Evolutionary conservation across 1,140 invertebrate genomes (phyloP).

Genomic region (Brachionus angularis): DNA sequence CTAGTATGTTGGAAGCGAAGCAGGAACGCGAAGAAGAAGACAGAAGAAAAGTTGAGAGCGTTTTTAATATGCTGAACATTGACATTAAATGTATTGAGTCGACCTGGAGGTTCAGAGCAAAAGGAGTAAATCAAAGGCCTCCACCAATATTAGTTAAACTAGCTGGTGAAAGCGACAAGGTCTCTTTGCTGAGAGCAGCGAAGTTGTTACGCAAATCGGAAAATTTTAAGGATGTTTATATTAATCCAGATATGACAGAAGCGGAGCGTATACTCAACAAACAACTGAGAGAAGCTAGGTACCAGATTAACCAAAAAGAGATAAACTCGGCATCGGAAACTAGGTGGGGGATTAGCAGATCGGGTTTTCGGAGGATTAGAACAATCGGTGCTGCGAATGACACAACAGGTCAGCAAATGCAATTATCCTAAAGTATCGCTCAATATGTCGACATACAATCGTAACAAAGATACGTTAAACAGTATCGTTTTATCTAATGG

Average conservation of each 20-base stretch:
- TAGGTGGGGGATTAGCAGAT: too few relatives aligned
- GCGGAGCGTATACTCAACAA: background rate
- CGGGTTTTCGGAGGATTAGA: too few relatives aligned
- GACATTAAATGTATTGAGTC: background rate
- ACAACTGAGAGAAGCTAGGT: background rate
- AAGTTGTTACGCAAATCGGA: background rate
- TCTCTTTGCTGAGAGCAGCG: background rate
- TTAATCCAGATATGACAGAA: background rate
- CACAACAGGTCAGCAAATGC: too few relatives aligned
- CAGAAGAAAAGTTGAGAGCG: background rate
- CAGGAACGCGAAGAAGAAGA: too few relatives aligned
- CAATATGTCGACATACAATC: too few relatives aligned
- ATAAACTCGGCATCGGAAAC: too few relatives aligned
- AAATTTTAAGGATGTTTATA: background rate
- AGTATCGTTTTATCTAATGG: too few relatives aligned
- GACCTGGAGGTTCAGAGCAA: background rate
- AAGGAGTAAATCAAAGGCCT: background rate
- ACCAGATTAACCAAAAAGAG: background rate
- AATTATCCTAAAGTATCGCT: too few relatives aligned
- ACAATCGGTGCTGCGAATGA: too few relatives aligned
- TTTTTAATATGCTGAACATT: background rate
- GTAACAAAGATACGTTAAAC: too few relatives aligned
- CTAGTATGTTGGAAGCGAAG: too few relatives aligned
- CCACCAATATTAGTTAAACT: constrained; percentile 4
- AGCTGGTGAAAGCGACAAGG: background rate